Percentiles rank a stretch among this genome's conserved stretches.
Evolutionary conservation across 2,113 vertebrate species (phyloP).

Genomic region (Xyliphius kryptos): DNA sequence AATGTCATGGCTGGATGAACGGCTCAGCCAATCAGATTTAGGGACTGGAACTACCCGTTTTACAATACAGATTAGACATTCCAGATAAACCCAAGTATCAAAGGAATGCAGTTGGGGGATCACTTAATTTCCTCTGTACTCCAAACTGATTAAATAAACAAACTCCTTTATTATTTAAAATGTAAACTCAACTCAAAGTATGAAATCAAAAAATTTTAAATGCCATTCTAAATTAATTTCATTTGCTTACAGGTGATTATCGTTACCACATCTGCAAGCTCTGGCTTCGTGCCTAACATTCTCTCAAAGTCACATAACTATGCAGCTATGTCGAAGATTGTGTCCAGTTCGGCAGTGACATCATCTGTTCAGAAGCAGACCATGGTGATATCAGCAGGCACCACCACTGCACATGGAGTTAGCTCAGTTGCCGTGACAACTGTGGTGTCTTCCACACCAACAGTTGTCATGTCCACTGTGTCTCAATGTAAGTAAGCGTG

Average conservation of each 20-base stretch:
- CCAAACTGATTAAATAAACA: too few species aligned
- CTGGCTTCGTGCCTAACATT: slow-evolving; percentile 96
- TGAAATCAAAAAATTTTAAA: too few species aligned
- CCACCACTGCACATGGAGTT: slow-evolving; percentile 59
- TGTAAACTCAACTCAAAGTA: too few species aligned
- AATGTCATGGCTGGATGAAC: too few species aligned
- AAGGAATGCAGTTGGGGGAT: too few species aligned
- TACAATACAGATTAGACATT: too few species aligned
- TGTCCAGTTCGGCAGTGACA: slow-evolving; percentile 78
- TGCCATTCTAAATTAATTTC: not conserved
- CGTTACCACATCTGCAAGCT: slow-evolving; percentile 95
- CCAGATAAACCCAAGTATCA: too few species aligned
- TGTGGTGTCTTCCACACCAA: slow-evolving; percentile 81
- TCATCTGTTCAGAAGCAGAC: slow-evolving; percentile 85
- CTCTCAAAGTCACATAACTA: slow-evolving; percentile 98
- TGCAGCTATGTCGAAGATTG: slow-evolving; percentile 85
- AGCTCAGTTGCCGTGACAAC: slow-evolving; percentile 82
- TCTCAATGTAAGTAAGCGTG: slow-evolving; percentile 70
- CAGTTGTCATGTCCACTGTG: slow-evolving; percentile 91
- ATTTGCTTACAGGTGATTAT: slow-evolving; percentile 82
- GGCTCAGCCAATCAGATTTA: too few species aligned
- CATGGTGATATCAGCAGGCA: slow-evolving; percentile 80
- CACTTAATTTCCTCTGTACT: too few species aligned
- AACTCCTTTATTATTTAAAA: too few species aligned
- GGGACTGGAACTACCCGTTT: too few species aligned